phyloP scores from a whole-genome alignment of 2,113 vertebrate species.

The Myrmophylax atrothorax region DNA sequence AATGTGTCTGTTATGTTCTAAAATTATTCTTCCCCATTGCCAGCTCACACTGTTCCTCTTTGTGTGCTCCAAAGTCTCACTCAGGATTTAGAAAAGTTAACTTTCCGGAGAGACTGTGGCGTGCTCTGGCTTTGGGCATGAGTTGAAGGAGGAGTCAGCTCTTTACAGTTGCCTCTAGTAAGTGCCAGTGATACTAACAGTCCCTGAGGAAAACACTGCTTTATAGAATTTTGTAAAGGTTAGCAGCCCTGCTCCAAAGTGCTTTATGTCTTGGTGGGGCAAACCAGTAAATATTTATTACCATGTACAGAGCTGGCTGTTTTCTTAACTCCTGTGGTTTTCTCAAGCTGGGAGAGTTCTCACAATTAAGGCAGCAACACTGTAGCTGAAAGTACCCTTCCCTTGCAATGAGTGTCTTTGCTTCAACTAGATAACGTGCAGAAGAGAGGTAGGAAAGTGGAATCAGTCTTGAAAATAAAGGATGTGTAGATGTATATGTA shows the following conservation, averaged over 20 bases:
- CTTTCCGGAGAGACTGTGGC: neutral
- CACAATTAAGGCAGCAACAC: neutral
- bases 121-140: neutral
- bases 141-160: neutral
- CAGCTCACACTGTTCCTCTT: neutral
- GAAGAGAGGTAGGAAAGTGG: neutral
- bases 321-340: neutral
- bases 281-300: neutral
- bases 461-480: neutral
- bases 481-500: neutral
- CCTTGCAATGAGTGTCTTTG: neutral
- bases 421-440: accelerated
- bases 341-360: neutral
- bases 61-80: neutral
- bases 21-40: neutral
- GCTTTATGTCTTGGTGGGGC: neutral
- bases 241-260: neutral
- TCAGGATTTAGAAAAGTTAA: slow-evolving; percentile 9
- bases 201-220: neutral
- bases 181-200: neutral
- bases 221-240: neutral
- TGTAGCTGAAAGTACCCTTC: neutral
- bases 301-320: accelerated
- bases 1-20: neutral
- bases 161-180: neutral